These are phyloP conservation scores for Cantharis rufa DNA, from an alignment of 2,888 invertebrate genomes.

Conservation along the genomic window DNA sequence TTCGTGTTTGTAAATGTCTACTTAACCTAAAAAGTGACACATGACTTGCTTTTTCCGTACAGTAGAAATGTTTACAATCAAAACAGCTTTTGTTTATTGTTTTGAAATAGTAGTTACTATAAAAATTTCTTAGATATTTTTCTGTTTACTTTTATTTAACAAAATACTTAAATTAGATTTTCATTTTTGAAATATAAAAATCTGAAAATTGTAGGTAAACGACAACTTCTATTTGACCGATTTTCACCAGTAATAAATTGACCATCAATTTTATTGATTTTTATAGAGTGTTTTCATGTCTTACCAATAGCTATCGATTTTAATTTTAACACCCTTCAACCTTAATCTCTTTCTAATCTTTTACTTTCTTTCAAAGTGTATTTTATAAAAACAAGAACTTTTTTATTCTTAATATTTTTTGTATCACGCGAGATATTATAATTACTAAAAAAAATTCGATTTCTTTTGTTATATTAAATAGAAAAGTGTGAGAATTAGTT, in stretches of 20 bases:
- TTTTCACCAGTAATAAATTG: not conserved
- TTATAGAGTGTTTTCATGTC: too few relatives aligned
- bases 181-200: not conserved
- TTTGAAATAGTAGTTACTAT: not conserved
- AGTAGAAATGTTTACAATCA: not conserved
- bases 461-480: too few relatives aligned
- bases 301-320: too few relatives aligned
- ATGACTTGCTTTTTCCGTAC: not conserved
- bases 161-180: not conserved
- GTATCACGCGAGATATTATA: too few relatives aligned
- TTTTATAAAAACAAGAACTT: too few relatives aligned
- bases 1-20: not conserved
- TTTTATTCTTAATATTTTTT: too few relatives aligned
- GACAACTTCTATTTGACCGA: not conserved
- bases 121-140: not conserved
- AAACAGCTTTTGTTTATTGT: not conserved
- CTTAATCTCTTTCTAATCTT: too few relatives aligned
- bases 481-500: too few relatives aligned
- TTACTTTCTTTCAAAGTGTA: too few relatives aligned
- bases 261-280: not conserved
- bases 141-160: not conserved
- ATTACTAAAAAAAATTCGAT: too few relatives aligned
- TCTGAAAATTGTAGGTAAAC: not conserved
- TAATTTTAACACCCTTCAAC: too few relatives aligned
- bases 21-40: not conserved